Conservation (phyloP, 1,140 invertebrate genomes). For the Hypothenemus hampei region DNA sequence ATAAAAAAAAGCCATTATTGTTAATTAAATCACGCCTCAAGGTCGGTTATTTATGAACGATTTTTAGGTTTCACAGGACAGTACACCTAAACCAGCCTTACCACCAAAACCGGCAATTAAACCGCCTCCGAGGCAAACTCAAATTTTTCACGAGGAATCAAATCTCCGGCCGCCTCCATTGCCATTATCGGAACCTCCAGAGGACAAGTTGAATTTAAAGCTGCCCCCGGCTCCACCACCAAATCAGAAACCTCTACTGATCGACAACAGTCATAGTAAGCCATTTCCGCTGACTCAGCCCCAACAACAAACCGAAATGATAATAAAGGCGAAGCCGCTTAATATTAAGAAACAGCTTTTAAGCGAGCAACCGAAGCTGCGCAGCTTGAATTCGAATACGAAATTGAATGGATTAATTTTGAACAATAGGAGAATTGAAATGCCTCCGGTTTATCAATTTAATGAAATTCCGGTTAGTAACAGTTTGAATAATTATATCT, state of each 20-base stretch:
- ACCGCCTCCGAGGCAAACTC: conserved; percentile 50
- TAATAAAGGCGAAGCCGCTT: conserved; percentile 74
- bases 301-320: conserved; percentile 49
- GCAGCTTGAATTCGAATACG: conserved; percentile 52
- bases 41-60: no score
- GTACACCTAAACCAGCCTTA: conserved; percentile 60
- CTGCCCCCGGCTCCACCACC: conserved; percentile 39
- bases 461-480: conserved; percentile 58
- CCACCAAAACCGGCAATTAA: conserved; percentile 66
- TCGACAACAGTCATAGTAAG: conserved; percentile 28
- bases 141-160: conserved; percentile 40
- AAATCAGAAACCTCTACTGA: conserved; percentile 4
- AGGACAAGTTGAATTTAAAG: conserved; percentile 37
- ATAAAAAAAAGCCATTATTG: no score
- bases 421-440: conserved; percentile 71
- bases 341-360: conserved; percentile 72
- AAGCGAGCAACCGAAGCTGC: conserved; percentile 69
- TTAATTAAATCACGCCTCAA: no score
- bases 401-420: conserved; percentile 56
- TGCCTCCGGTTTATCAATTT: conserved; percentile 69
- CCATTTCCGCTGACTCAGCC: not conserved
- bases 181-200: conserved; percentile 42
- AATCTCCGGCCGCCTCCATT: conserved; percentile 36
- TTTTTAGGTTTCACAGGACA: conserved; percentile 47
- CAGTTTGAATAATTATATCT: not conserved